Evolutionary conservation across 2,888 invertebrate genomes (phyloP).

Genomic region (Ormyrus rosae): DNA sequence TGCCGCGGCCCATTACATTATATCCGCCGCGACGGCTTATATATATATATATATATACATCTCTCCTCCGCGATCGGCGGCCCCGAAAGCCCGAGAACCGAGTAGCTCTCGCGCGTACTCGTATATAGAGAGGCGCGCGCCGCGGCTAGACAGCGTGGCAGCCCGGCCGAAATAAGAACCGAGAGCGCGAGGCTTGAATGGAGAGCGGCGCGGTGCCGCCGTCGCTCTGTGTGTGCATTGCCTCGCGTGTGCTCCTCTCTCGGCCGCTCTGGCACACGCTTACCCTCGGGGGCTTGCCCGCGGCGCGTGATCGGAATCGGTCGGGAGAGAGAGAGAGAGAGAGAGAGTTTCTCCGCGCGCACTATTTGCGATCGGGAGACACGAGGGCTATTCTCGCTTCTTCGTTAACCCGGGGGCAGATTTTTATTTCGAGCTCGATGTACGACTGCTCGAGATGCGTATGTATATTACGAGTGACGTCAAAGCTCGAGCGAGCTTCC

Average conservation of each 20-base stretch:
- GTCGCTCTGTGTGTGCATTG: neutral
- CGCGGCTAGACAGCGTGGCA: slow-evolving; percentile 72
- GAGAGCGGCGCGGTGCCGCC: slow-evolving; percentile 52
- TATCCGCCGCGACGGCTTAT: neutral
- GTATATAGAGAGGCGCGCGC: slow-evolving; percentile 55
- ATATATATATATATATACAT: neutral
- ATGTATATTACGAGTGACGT: neutral
- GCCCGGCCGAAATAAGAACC: no score
- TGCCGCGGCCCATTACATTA: neutral
- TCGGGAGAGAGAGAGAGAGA: no score
- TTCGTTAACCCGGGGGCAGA: neutral
- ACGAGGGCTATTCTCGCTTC: no score
- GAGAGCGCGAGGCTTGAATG: no score
- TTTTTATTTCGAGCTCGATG: neutral
- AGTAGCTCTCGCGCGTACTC: neutral
- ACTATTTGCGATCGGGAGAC: no score
- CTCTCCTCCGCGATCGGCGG: neutral
- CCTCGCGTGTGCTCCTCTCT: neutral
- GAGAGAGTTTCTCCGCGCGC: no score
- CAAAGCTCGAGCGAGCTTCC: neutral
- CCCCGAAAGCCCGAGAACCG: neutral
- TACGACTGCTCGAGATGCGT: neutral
- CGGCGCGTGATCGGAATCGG: neutral
- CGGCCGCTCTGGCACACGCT: neutral
- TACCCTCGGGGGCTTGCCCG: neutral